A percentile compares a stretch with the other conserved stretches of the same genome.
Evolutionary conservation across 64 coral and sea anemone species (phyloP).

Genomic region (Stichodactyla mertensii): DNA sequence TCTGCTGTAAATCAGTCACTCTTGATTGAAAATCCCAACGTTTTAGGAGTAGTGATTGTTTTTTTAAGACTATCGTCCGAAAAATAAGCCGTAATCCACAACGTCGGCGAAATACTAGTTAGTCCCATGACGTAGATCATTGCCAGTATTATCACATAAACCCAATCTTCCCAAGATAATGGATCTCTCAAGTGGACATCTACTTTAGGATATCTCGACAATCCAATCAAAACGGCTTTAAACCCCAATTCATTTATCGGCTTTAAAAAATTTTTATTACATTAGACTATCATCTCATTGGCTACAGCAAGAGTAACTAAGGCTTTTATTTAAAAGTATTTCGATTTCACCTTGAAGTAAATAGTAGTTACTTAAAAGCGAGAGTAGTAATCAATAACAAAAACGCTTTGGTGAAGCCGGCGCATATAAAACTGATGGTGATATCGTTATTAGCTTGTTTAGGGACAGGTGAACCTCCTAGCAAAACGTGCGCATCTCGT

Average conservation of each 20-base stretch:
- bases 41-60: background rate
- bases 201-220: background rate
- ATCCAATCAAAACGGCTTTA: background rate
- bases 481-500: background rate
- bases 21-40: background rate
- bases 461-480: background rate
- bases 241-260: background rate
- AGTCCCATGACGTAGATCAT: background rate
- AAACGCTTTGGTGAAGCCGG: background rate
- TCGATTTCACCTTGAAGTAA: background rate
- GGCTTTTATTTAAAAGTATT: background rate
- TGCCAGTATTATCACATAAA: background rate
- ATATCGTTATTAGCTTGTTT: background rate
- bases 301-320: background rate
- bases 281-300: background rate
- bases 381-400: slow-evolving; percentile 6
- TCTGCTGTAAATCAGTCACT: too few species aligned
- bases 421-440: background rate
- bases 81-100: background rate
- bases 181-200: background rate
- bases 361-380: background rate
- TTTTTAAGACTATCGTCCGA: background rate
- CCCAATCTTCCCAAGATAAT: background rate
- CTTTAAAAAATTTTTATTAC: background rate
- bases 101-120: background rate